These are phyloP conservation scores for Amphipoea oculea DNA, from an alignment of 2,888 invertebrate genomes.

Conservation along the genomic window DNA sequence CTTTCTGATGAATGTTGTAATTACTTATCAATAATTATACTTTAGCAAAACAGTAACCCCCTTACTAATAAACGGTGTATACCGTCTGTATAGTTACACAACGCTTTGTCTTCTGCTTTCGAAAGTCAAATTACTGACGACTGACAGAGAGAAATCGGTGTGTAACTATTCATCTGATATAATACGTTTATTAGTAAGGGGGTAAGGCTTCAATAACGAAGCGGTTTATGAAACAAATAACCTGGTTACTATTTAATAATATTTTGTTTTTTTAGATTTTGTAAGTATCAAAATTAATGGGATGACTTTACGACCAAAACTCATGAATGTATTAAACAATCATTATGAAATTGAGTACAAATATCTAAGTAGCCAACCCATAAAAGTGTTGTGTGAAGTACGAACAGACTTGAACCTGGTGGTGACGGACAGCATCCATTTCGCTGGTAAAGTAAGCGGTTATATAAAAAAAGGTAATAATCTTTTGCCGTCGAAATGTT, in stretches of 20 bases:
- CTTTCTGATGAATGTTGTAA: not conserved
- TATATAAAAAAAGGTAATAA: not conserved
- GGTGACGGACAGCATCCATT: fast-evolving
- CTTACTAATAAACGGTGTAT: too few relatives aligned
- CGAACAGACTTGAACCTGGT: not conserved
- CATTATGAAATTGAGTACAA: not conserved
- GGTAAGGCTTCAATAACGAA: not conserved
- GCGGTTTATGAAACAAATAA: not conserved
- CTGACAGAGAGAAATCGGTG: too few relatives aligned
- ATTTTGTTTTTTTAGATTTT: slow-evolving; percentile 3
- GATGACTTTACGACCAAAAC: slow-evolving; percentile 14
- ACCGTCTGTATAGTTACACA: too few relatives aligned
- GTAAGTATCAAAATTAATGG: slow-evolving; percentile 32
- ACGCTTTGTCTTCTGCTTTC: too few relatives aligned
- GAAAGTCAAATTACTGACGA: too few relatives aligned
- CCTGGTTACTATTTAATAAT: not conserved
- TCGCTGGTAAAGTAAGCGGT: fast-evolving
- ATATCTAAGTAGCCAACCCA: fast-evolving
- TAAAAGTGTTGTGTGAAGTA: slow-evolving; percentile 18
- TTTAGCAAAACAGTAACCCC: not conserved
- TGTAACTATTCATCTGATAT: too few relatives aligned
- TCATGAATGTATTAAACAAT: fast-evolving
- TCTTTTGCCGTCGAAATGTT: not conserved
- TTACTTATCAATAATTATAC: not conserved
- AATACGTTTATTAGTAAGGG: too few relatives aligned